Base-by-base conservation (phyloP, 2,797 vertebrate genomes). In the Rhabdophis nuchalis region DNA sequence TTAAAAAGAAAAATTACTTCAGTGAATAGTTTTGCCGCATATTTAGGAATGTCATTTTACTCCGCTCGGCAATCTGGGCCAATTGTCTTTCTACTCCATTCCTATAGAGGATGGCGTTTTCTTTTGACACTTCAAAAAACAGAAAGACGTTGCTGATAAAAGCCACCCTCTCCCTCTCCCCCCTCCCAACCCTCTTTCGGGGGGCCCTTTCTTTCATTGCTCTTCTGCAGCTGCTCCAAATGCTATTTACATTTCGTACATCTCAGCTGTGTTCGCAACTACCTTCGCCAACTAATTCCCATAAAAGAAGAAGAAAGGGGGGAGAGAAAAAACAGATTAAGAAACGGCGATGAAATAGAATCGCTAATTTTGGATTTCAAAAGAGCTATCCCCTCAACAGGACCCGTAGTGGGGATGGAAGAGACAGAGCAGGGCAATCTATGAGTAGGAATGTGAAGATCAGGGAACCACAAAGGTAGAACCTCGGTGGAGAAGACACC, bases 101-200 rank as follows among this genome's bases (percentile, higher is more conserved):
- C 8, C 89, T 93, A 61, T 86, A 58, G 6, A 87, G 0, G 1
- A 91, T 87, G 86, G 91, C 25, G 56, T 92, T 94, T 91, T 92
- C 91, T 92, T 93, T 86, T 94, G 94, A 95, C 91, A 87, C 94
- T 96, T 85, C 90, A 68, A 60, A 93, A 53, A 46, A 53, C 50
- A 20, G 20, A 61, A 46, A 90, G 86, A 89, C 93, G 32, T 61
- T 36, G 41, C 36, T 68, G 90, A 54, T 57, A 93, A 64, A 23
- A 90, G 54, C 46, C 64, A 82, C 64, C 32, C 3, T 85, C n/a
- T n/a, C 32, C 29, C 77, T 18, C 77, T 56, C 61, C 54, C 54
- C 61, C 36, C 4, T 90, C 92, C n/a, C n/a, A n/a, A n/a, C 52
- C 89, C 87, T 72, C 68, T 58, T 88, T 85, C 13, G 54, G 5